Conservation (phyloP, 1,140 invertebrate genomes). For the Sarcophaga bullata region DNA sequence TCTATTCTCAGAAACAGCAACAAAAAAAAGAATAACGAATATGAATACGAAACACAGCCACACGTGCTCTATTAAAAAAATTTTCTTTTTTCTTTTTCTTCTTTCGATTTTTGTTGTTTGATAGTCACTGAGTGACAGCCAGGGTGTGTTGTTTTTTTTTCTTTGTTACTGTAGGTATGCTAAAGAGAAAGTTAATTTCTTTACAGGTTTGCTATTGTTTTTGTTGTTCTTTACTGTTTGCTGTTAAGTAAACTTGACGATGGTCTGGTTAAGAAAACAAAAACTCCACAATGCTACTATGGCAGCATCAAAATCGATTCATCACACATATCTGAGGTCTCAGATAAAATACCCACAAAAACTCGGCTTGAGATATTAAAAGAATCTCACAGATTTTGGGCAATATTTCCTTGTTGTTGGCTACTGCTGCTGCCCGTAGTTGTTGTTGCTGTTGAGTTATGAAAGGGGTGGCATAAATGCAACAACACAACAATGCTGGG, state of each 20-base stretch:
- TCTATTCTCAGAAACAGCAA: neutral
- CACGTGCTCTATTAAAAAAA: too few relatives aligned
- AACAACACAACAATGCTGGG: too few relatives aligned
- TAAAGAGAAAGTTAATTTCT: constrained; percentile 13
- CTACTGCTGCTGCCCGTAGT: too few relatives aligned
- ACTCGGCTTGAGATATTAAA: neutral
- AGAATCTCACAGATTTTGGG: neutral
- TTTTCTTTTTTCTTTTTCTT: neutral
- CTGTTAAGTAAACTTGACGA: neutral
- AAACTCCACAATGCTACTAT: neutral
- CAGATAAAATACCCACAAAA: too few relatives aligned
- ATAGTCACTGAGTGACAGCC: neutral
- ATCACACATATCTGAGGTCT: neutral
- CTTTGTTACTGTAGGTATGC: neutral
- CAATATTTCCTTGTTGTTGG: neutral
- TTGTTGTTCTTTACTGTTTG: neutral
- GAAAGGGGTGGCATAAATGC: too few relatives aligned
- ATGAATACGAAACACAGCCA: too few relatives aligned
- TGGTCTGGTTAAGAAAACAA: neutral
- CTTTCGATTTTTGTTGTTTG: neutral
- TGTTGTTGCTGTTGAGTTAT: too few relatives aligned
- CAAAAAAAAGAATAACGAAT: too few relatives aligned
- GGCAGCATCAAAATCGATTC: neutral
- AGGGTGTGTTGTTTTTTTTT: neutral
- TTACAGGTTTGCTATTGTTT: neutral